These are phyloP conservation scores for Tricholaema leucomelas DNA, from an alignment of 2,113 vertebrate species.

Conservation along the genomic window DNA sequence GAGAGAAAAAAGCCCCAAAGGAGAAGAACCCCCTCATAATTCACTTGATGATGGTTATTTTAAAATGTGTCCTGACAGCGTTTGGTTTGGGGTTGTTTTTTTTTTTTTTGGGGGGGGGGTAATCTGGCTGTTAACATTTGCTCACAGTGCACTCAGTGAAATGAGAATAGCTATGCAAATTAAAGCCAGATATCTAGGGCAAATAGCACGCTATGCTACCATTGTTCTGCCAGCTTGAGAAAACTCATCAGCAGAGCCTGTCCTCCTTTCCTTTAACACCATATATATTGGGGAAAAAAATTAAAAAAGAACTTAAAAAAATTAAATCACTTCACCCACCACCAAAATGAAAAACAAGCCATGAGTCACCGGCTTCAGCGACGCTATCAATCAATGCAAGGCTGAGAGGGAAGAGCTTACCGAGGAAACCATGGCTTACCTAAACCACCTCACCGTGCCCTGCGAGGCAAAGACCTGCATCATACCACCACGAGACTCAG, in stretches of 20 bases:
- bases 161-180: constrained; percentile 68
- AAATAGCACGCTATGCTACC: constrained; percentile 58
- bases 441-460: neutral
- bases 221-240: constrained; percentile 57
- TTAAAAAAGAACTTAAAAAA: neutral
- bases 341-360: constrained; percentile 48
- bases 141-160: constrained; percentile 42
- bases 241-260: constrained; percentile 49
- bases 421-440: constrained; percentile 27
- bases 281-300: neutral
- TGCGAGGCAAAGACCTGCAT: neutral
- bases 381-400: constrained; percentile 41
- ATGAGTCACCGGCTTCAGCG: constrained; percentile 46
- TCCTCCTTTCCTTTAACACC: constrained; percentile 57
- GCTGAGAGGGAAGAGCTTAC: neutral
- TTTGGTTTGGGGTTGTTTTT: neutral
- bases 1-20: accelerated
- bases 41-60: neutral
- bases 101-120: neutral
- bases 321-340: constrained; percentile 47
- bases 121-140: constrained; percentile 60
- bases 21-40: accelerated
- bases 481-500: neutral
- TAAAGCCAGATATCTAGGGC: constrained; percentile 66
- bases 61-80: neutral